Conservation (phyloP, 1,140 invertebrate genomes). For the Bombus waltoni region DNA sequence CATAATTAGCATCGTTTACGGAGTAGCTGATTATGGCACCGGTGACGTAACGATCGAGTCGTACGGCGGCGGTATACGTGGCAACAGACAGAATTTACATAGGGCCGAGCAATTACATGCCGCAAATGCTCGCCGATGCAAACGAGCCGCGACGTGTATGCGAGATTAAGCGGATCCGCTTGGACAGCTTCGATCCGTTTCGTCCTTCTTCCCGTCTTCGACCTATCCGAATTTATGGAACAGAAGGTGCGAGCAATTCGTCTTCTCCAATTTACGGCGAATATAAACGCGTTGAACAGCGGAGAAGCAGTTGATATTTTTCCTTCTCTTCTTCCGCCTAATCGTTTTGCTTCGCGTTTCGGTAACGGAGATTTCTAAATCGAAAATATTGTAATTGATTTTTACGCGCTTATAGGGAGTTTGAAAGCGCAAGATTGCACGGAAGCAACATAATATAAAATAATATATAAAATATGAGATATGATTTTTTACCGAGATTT, state of each 20-base stretch:
- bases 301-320: not conserved
- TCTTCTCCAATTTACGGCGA: not conserved
- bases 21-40: slow-evolving; percentile 75
- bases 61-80: slow-evolving; percentile 5
- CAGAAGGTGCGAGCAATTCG: not conserved
- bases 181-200: not conserved
- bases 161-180: slow-evolving; percentile 52
- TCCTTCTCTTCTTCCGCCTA: too few species aligned
- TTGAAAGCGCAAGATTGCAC: too few species aligned
- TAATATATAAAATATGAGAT: too few species aligned
- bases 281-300: not conserved
- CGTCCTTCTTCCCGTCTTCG: not conserved
- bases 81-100: slow-evolving; percentile 59
- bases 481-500: too few species aligned
- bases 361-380: too few species aligned
- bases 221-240: not conserved
- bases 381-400: too few species aligned
- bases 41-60: slow-evolving; percentile 50
- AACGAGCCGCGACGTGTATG: slow-evolving; percentile 20
- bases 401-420: too few species aligned
- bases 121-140: slow-evolving; percentile 46
- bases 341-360: too few species aligned
- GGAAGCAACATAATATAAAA: too few species aligned
- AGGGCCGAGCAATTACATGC: slow-evolving; percentile 53
- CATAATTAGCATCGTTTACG: slow-evolving; percentile 80